Conservation (phyloP, 2,888 invertebrate species). For the Scaeva pyrastri region DNA sequence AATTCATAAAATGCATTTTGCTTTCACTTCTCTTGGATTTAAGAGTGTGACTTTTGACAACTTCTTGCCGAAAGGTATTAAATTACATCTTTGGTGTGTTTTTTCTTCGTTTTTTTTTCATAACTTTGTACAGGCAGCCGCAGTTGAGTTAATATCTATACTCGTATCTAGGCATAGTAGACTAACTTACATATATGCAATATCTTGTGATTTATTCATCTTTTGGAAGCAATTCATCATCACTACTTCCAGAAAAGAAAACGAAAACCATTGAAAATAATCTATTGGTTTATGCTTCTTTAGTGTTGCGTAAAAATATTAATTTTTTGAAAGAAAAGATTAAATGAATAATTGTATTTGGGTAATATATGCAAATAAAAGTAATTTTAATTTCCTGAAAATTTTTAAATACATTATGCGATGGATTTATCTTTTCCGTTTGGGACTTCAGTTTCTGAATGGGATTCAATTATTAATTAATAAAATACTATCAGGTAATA, state of each 20-base stretch:
- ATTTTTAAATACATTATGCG: no score
- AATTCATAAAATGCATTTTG: slow-evolving; percentile 29
- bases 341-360: not conserved
- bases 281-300: not conserved
- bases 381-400: not conserved
- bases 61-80: slow-evolving; percentile 39
- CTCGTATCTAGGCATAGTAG: not conserved
- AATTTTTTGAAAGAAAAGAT: not conserved
- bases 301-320: not conserved
- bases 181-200: not conserved
- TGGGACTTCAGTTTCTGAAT: no score
- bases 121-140: not conserved
- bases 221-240: slow-evolving; percentile 17
- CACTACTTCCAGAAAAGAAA: not conserved
- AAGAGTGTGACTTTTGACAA: slow-evolving; percentile 44
- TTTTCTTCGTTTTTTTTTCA: not conserved
- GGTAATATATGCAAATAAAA: not conserved
- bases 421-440: not conserved
- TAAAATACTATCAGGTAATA: no score
- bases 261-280: not conserved
- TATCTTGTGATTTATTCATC: slow-evolving; percentile 6
- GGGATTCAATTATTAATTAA: no score
- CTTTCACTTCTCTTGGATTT: slow-evolving; percentile 31
- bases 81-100: not conserved
- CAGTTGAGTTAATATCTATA: not conserved